A percentile compares a stretch with the other conserved stretches of the same genome.
Conservation (phyloP, 2,113 vertebrate genomes). For the Camelus dromedarius region DNA sequence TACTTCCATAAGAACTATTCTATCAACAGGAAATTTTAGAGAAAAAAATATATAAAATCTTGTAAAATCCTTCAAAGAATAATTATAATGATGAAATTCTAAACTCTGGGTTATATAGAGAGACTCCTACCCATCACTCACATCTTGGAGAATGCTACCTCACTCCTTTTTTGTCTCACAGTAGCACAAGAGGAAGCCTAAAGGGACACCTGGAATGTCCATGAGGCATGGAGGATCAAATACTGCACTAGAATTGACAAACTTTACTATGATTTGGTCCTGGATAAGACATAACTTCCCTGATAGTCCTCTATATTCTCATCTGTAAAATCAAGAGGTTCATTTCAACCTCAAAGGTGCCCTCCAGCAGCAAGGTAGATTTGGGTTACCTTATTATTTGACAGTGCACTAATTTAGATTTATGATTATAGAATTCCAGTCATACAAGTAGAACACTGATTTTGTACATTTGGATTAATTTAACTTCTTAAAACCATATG, state of each 20-base stretch:
- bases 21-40: neutral
- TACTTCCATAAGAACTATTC: neutral
- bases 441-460: neutral
- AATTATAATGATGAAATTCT: neutral
- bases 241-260: too few species aligned
- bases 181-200: neutral
- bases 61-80: neutral
- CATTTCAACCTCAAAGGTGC: neutral
- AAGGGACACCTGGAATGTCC: neutral
- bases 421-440: neutral
- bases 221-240: neutral
- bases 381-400: neutral
- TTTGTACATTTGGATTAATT: neutral
- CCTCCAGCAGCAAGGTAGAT: neutral
- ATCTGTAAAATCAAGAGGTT: neutral
- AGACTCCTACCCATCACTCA: neutral
- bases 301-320: neutral
- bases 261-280: neutral
- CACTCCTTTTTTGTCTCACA: too few species aligned
- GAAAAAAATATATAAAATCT: neutral
- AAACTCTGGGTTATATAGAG: neutral
- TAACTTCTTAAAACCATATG: conserved; percentile 35
- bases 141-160: neutral
- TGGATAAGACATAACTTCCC: neutral
- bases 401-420: neutral